Evolutionary conservation across 2,888 invertebrate genomes (phyloP).

Genomic region (Limnephilus rhombicus): DNA sequence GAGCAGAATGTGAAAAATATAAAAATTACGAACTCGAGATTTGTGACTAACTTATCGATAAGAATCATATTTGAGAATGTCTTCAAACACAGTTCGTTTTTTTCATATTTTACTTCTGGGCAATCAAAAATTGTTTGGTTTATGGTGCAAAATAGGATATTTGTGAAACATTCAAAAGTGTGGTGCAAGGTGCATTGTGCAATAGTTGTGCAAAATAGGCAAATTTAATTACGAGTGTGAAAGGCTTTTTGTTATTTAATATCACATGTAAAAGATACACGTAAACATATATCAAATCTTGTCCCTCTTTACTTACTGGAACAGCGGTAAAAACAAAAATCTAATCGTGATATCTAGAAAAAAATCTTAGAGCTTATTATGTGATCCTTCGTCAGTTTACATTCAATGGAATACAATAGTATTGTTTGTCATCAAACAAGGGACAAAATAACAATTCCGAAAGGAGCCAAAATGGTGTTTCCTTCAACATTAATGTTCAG

Average conservation of each 20-base stretch:
- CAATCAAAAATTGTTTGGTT: conserved; percentile 41
- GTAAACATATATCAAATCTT: conserved; percentile 25
- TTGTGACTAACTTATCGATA: not conserved
- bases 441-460: not conserved
- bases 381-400: conserved; percentile 24
- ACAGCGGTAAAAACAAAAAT: conserved; percentile 34
- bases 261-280: conserved; percentile 38
- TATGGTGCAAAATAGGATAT: conserved; percentile 41
- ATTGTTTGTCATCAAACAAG: not conserved
- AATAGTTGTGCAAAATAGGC: conserved; percentile 30
- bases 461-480: not conserved
- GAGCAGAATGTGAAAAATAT: not conserved
- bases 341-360: conserved; percentile 54
- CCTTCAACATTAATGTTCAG: not conserved
- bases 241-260: conserved; percentile 35
- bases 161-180: conserved; percentile 38
- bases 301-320: conserved; percentile 53
- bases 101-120: not conserved
- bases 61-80: not conserved
- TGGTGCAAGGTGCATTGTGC: conserved; percentile 27
- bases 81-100: not conserved
- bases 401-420: not conserved
- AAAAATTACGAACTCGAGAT: not conserved
- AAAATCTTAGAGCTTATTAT: conserved; percentile 54
- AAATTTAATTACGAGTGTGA: conserved; percentile 32